Conservation (phyloP, 2,888 invertebrate genomes). For the Hirudinaria manillensis region DNA sequence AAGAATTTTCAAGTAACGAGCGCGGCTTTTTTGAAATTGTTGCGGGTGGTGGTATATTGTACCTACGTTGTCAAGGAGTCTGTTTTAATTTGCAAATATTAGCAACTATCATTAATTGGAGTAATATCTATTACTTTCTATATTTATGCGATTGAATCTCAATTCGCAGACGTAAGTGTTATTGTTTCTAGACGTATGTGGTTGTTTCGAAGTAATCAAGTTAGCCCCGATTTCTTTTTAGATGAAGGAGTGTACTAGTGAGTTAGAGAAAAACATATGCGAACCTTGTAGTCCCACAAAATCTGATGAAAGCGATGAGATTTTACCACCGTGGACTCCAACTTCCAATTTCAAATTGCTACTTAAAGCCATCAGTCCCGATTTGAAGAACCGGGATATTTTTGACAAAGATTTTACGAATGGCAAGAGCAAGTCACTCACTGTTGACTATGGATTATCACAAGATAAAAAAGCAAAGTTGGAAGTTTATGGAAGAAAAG, state of each 20-base stretch:
- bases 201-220: too few relatives aligned
- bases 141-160: too few relatives aligned
- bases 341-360: constrained; percentile 66
- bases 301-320: not conserved
- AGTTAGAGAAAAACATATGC: not conserved
- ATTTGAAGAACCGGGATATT: constrained; percentile 43
- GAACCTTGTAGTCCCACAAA: constrained; percentile 3
- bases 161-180: too few relatives aligned
- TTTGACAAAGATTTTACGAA: constrained; percentile 8
- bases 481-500: constrained; percentile 44
- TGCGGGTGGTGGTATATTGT: constrained; percentile 16
- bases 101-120: not conserved
- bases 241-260: constrained; percentile 5
- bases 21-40: constrained; percentile 37
- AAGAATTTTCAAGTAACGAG: constrained; percentile 23
- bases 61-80: constrained; percentile 7
- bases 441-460: not conserved
- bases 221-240: not conserved
- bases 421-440: not conserved
- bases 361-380: constrained; percentile 62
- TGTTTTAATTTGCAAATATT: not conserved
- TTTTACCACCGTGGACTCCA: constrained; percentile 59
- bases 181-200: too few relatives aligned
- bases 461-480: constrained; percentile 12
- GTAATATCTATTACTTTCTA: too few relatives aligned